These are phyloP conservation scores for Clitarchus hookeri DNA, from an alignment of 2,888 invertebrate species.

Conservation along the genomic window DNA sequence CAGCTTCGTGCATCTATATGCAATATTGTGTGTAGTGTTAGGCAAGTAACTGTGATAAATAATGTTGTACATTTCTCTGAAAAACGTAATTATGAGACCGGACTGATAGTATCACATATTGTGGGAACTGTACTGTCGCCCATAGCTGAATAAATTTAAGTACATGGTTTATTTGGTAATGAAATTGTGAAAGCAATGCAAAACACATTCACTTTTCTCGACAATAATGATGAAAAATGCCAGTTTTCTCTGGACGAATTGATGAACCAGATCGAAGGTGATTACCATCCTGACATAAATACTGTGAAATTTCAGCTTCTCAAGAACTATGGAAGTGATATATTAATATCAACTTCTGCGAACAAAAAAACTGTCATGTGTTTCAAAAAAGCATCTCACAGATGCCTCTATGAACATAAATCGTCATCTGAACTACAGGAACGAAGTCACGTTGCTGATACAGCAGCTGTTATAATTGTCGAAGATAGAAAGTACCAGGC, in stretches of 20 bases:
- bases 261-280: slow-evolving; percentile 24
- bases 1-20: not conserved
- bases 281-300: slow-evolving; percentile 17
- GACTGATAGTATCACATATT: slow-evolving; percentile 4
- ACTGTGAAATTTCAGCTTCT: slow-evolving; percentile 25
- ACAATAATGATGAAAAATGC: slow-evolving; percentile 31
- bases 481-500: slow-evolving; percentile 20
- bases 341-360: slow-evolving; percentile 22
- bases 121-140: slow-evolving; percentile 24
- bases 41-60: slow-evolving; percentile 4
- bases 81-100: slow-evolving; percentile 25
- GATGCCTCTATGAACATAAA: slow-evolving; percentile 16
- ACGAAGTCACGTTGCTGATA: slow-evolving; percentile 11
- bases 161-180: slow-evolving; percentile 10
- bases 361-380: slow-evolving; percentile 25
- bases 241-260: slow-evolving; percentile 30
- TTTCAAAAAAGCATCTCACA: slow-evolving; percentile 20
- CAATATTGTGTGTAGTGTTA: slow-evolving; percentile 25
- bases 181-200: slow-evolving; percentile 26
- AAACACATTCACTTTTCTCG: slow-evolving; percentile 26
- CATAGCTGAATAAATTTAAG: slow-evolving; percentile 12
- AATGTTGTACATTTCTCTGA: slow-evolving; percentile 28
- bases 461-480: slow-evolving; percentile 23
- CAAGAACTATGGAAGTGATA: slow-evolving; percentile 28
- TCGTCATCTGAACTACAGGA: slow-evolving; percentile 25